phyloP scores from a whole-genome alignment of 2,113 vertebrate genomes.

The Salvelinus namaycush region DNA sequence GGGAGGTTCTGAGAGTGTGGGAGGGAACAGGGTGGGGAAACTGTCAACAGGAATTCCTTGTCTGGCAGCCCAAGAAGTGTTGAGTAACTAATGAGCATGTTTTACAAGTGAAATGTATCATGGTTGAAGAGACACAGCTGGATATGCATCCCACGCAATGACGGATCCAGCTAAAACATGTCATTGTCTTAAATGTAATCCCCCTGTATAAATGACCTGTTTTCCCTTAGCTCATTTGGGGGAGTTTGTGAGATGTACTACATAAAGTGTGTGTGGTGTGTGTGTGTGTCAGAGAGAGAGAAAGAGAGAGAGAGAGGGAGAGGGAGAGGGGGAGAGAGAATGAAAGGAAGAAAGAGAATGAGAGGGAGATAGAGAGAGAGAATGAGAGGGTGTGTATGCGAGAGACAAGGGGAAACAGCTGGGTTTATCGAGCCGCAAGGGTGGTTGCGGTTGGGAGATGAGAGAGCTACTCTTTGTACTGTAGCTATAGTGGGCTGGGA shows the following conservation, averaged over 20 bases:
- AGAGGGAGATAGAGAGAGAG: too few species aligned
- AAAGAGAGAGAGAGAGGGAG: too few species aligned
- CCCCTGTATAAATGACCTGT: conserved; percentile 66
- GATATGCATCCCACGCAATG: conserved; percentile 74
- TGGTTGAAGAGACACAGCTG: conserved; percentile 75
- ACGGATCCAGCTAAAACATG: conserved; percentile 74
- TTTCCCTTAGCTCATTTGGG: conserved; percentile 61
- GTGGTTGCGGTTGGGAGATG: conserved; percentile 49
- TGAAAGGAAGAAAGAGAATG: conserved; percentile 19
- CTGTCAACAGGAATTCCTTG: conserved; percentile 73
- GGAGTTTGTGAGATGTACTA: conserved; percentile 68
- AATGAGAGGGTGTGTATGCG: conserved; percentile 15
- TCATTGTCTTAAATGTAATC: conserved; percentile 74
- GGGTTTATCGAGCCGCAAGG: conserved; percentile 73
- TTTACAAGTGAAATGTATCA: conserved; percentile 75
- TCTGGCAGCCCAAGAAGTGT: conserved; percentile 72
- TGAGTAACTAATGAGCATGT: conserved; percentile 74
- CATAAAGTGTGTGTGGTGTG: too few species aligned
- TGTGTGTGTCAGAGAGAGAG: too few species aligned
- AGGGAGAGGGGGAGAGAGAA: too few species aligned
- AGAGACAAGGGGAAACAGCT: conserved; percentile 84
- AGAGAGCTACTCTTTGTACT: conserved; percentile 48
- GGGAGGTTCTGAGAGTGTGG: conserved; percentile 73
- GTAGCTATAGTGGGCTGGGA: conserved; percentile 52
- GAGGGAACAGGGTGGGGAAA: conserved; percentile 67